Conservation (phyloP, 1,140 invertebrate species). For the Homalodisca vitripennis region DNA sequence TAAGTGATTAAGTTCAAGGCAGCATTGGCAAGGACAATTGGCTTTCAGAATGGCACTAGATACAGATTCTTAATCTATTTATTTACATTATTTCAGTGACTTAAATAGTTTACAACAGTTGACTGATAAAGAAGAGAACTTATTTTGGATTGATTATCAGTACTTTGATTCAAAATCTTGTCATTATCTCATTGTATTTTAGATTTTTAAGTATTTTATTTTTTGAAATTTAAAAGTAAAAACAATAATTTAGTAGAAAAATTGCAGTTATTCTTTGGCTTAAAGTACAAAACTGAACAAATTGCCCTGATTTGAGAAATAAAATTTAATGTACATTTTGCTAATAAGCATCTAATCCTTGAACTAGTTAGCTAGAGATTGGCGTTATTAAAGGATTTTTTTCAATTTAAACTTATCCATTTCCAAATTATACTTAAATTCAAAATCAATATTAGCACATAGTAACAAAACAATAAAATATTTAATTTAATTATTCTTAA, state of each 20-base stretch:
- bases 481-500: background rate
- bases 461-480: no score
- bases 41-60: slow-evolving; percentile 1
- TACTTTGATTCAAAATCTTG: background rate
- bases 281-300: background rate
- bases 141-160: background rate
- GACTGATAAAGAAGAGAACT: background rate
- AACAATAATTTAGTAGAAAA: background rate
- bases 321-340: no score
- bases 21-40: slow-evolving; percentile 13
- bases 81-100: background rate
- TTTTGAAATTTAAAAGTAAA: background rate
- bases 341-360: no score
- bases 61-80: background rate
- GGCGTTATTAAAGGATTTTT: no score
- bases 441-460: no score
- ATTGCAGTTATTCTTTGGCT: background rate
- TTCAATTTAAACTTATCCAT: no score
- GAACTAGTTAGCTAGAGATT: no score
- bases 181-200: background rate
- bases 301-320: no score
- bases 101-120: background rate
- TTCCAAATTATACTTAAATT: no score
- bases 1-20: slow-evolving; percentile 1
- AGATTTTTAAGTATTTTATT: background rate